These are phyloP conservation scores for Gymnodraco acuticeps DNA, from an alignment of 2,797 vertebrate species.

Conservation along the genomic window DNA sequence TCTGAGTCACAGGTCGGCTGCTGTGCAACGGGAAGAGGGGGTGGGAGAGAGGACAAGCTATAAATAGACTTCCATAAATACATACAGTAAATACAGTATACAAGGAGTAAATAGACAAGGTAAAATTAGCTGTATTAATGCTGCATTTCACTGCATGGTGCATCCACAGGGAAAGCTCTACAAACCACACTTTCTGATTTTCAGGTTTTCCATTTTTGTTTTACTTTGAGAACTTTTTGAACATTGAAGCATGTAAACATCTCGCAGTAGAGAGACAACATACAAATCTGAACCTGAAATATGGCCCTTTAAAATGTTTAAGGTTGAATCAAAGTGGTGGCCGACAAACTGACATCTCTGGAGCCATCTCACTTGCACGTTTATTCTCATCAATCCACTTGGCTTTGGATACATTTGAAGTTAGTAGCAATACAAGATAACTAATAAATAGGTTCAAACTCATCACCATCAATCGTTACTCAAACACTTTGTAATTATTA, in stretches of 20 bases:
- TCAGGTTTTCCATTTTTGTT: too few species aligned
- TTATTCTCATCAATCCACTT: neutral
- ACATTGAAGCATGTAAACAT: too few species aligned
- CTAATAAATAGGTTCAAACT: neutral
- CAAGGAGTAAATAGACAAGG: neutral
- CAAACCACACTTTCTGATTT: too few species aligned
- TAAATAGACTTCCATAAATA: constrained; percentile 28
- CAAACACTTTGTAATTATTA: constrained; percentile 1
- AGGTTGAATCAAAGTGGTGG: neutral
- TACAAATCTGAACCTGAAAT: too few species aligned
- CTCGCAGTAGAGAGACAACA: too few species aligned
- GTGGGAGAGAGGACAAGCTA: neutral
- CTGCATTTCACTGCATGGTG: too few species aligned
- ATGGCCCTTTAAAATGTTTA: too few species aligned
- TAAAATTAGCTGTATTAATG: too few species aligned
- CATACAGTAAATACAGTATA: neutral
- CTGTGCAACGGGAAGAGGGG: constrained; percentile 7
- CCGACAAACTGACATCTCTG: neutral
- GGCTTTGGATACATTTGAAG: neutral
- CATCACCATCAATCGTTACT: neutral
- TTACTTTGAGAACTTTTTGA: too few species aligned
- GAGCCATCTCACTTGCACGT: neutral
- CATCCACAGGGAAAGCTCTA: too few species aligned
- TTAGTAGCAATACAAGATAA: neutral
- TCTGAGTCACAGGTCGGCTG: constrained; percentile 67